Conservation (phyloP, 2,113 vertebrate species). For the Notiomystis cincta region DNA sequence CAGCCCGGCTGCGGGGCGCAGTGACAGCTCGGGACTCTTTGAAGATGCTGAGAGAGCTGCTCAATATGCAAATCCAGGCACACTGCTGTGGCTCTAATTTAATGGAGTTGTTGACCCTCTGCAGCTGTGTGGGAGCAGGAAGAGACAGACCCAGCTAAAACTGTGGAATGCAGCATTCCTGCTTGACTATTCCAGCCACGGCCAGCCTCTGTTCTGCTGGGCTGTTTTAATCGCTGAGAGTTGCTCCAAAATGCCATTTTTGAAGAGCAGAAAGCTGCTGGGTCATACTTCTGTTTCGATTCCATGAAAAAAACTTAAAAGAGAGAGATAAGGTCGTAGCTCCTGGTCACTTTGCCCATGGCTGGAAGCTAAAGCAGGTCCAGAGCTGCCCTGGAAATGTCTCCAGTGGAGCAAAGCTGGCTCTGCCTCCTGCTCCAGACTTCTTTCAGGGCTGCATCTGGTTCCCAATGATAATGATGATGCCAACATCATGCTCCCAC, state of each 20-base stretch:
- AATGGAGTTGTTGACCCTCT: background rate
- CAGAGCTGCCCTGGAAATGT: background rate
- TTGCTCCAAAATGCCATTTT: background rate
- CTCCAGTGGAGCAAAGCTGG: background rate
- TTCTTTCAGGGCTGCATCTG: background rate
- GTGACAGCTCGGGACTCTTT: background rate
- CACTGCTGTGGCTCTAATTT: background rate
- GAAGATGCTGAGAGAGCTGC: slow-evolving; percentile 15
- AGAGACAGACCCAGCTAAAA: background rate
- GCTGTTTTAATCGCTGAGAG: background rate
- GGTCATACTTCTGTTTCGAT: background rate
- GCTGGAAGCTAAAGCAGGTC: background rate
- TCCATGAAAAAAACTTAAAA: background rate
- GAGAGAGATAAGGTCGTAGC: background rate
- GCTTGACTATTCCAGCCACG: background rate
- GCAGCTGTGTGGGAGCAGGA: background rate
- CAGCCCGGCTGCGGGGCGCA: background rate
- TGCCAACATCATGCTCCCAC: background rate
- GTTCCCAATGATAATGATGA: background rate
- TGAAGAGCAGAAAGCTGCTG: background rate
- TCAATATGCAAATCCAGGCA: slow-evolving; percentile 16
- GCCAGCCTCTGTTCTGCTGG: background rate
- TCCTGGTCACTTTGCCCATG: background rate
- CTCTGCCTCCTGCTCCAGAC: background rate
- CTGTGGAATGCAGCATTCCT: background rate